Evolutionary conservation across 2,797 vertebrate species (phyloP).

Genomic region (Darevskia mixta): DNA sequence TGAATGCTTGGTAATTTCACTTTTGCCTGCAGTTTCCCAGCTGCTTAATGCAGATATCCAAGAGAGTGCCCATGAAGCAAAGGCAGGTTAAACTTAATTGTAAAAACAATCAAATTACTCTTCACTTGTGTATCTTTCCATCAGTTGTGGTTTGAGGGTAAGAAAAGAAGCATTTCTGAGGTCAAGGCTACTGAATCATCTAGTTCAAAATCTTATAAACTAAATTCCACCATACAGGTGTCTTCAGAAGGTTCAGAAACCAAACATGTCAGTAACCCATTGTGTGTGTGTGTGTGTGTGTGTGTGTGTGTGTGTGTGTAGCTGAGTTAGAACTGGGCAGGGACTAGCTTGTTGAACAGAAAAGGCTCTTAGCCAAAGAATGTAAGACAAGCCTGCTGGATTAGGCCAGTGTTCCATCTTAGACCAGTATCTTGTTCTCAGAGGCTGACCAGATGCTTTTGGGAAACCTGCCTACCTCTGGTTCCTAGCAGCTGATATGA

Average conservation of each 20-base stretch:
- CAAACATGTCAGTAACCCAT: not conserved
- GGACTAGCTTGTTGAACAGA: not conserved
- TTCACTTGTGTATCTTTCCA: not conserved
- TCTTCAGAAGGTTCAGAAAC: not conserved
- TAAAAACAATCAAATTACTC: not conserved
- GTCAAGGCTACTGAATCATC: not conserved
- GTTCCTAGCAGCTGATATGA: no score
- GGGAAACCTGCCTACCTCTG: no score
- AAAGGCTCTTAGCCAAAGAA: no score
- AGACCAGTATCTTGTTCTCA: no score
- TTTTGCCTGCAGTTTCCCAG: not conserved
- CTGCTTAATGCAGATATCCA: slow-evolving; percentile 1
- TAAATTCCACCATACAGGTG: not conserved
- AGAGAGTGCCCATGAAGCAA: not conserved
- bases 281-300: no score
- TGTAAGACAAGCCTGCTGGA: no score
- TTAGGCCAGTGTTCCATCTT: no score
- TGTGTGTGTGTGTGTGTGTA: no score
- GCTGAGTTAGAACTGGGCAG: not conserved
- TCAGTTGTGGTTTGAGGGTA: not conserved
- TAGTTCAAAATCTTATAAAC: not conserved
- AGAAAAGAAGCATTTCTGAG: not conserved
- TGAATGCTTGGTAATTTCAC: not conserved
- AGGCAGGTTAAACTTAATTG: not conserved
- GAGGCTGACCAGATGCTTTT: no score